Conservation (phyloP, 2,113 vertebrate genomes). For the Coryphaenoides rupestris region DNA sequence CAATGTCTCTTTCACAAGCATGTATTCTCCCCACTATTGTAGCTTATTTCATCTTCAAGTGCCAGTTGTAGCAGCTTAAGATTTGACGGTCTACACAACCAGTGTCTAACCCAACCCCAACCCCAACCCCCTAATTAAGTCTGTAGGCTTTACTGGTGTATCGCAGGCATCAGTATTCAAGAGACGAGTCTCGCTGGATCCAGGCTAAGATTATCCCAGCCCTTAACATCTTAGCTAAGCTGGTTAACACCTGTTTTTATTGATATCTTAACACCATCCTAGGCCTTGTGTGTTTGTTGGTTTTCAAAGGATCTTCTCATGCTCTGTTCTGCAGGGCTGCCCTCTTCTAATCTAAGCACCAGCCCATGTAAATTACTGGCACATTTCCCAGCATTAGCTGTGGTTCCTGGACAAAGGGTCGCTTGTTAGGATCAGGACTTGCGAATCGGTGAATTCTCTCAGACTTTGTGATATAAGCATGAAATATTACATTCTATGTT, state of each 20-base stretch:
- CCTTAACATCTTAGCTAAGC: conserved; percentile 72
- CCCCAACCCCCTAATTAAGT: conserved; percentile 48
- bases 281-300: conserved; percentile 37
- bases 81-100: conserved; percentile 28
- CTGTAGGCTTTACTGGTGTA: conserved; percentile 43
- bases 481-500: conserved; percentile 2
- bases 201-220: conserved; percentile 68
- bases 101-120: conserved; percentile 21
- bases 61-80: conserved; percentile 26
- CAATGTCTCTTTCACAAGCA: not conserved
- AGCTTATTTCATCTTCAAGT: conserved; percentile 23
- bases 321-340: conserved; percentile 23
- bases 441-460: conserved; percentile 2
- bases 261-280: conserved; percentile 64
- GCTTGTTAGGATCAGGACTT: conserved; percentile 8
- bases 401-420: conserved; percentile 23
- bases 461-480: conserved; percentile 12
- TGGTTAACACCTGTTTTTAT: conserved; percentile 80
- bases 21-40: conserved; percentile 4
- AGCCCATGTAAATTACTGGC: conserved; percentile 26
- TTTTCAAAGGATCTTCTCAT: conserved; percentile 51
- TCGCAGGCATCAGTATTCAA: conserved; percentile 68
- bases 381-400: conserved; percentile 37
- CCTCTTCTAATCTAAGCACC: conserved; percentile 25
- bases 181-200: conserved; percentile 55